phyloP scores from a whole-genome alignment of 2,797 vertebrate species.

The Spea hammondii region DNA sequence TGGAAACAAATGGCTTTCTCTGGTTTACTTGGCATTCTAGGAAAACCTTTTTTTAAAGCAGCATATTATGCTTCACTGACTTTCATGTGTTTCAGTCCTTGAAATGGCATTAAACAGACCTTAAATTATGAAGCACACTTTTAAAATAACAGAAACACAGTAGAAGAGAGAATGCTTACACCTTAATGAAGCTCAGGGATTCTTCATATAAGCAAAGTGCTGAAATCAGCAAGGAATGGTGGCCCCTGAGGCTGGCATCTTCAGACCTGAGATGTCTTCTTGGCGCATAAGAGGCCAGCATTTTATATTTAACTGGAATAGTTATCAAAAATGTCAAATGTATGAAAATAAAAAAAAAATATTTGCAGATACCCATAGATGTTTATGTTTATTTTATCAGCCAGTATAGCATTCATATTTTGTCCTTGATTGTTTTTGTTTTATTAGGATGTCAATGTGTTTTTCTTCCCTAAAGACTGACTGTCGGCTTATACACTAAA shows the following conservation, averaged over 20 bases:
- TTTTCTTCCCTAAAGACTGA: too few relatives aligned
- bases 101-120: slow-evolving; percentile 38
- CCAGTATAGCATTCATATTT: too few relatives aligned
- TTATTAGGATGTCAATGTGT: too few relatives aligned
- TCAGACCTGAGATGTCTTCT: slow-evolving; percentile 37
- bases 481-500: too few relatives aligned
- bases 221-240: slow-evolving; percentile 38
- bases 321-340: slow-evolving; percentile 28
- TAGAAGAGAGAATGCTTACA: slow-evolving; percentile 5
- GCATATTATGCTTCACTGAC: slow-evolving; percentile 33
- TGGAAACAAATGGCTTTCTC: slow-evolving; percentile 21
- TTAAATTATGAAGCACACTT: slow-evolving; percentile 43
- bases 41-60: slow-evolving; percentile 9
- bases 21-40: slow-evolving; percentile 20
- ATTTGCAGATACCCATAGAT: too few relatives aligned
- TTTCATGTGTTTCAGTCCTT: slow-evolving; percentile 24
- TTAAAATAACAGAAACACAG: slow-evolving; percentile 26
- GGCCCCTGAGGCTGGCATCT: slow-evolving; percentile 24
- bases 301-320: slow-evolving; percentile 11
- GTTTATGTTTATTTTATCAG: too few relatives aligned
- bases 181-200: slow-evolving; percentile 19
- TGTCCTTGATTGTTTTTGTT: too few relatives aligned
- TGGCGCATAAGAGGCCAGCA: slow-evolving; percentile 27
- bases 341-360: slow-evolving; percentile 3
- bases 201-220: slow-evolving; percentile 35